Evolutionary conservation across 2,797 vertebrate species (phyloP).

Genomic region (Gymnothorax javanicus): DNA sequence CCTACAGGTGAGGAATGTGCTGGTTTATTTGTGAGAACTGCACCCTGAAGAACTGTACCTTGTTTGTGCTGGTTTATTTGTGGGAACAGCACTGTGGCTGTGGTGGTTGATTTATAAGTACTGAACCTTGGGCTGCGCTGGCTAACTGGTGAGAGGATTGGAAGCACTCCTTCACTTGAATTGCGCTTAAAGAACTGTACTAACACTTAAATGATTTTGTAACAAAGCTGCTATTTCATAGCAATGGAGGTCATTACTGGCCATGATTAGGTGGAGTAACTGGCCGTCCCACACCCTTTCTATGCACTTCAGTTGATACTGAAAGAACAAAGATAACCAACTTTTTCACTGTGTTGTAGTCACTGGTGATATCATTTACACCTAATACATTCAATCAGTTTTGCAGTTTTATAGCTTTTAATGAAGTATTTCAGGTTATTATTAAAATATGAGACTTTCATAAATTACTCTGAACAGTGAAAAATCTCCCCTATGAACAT

Average conservation of each 20-base stretch:
- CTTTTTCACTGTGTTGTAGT: background rate
- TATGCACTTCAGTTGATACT: background rate
- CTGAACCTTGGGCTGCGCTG: constrained; percentile 92
- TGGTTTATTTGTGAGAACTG: background rate
- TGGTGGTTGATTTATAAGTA: background rate
- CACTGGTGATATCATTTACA: background rate
- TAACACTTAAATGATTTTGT: background rate
- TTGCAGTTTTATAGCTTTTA: background rate
- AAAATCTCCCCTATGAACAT: too few relatives aligned
- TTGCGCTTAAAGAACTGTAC: background rate
- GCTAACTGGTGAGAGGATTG: constrained; percentile 81
- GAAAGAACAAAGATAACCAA: background rate
- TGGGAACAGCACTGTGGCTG: background rate
- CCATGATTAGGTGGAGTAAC: background rate
- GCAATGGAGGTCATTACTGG: background rate
- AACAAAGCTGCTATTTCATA: background rate
- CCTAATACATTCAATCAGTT: background rate
- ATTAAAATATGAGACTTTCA: background rate
- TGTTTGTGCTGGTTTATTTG: background rate
- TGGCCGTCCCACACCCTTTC: background rate
- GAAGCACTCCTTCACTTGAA: too few relatives aligned
- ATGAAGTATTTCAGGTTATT: background rate
- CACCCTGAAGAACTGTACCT: background rate
- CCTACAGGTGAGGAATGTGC: constrained; percentile 80
- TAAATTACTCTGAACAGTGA: too few relatives aligned